Conservation (phyloP, 2,113 vertebrate species). For the Mionectes macconnelli region DNA sequence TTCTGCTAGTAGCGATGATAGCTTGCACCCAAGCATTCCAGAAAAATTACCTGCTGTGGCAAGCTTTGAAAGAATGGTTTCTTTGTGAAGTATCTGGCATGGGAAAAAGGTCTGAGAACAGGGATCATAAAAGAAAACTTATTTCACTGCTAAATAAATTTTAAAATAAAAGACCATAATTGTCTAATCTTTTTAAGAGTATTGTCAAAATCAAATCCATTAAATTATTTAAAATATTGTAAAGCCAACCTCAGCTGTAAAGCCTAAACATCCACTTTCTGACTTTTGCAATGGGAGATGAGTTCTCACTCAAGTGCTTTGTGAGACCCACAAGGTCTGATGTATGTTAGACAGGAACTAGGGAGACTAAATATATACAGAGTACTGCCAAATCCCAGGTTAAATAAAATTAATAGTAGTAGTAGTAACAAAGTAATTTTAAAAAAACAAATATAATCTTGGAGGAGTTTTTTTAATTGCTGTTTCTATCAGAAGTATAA, state of each 20-base stretch:
- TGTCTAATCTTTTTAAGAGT: not conserved
- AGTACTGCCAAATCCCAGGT: not conserved
- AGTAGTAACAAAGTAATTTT: not conserved
- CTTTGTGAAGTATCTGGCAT: not conserved
- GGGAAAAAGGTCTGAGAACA: not conserved
- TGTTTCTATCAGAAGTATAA: not conserved
- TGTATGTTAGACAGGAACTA: not conserved
- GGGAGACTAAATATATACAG: not conserved
- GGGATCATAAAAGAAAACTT: not conserved
- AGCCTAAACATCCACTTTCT: not conserved
- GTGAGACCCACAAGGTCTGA: not conserved
- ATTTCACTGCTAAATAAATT: not conserved
- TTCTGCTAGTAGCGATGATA: not conserved
- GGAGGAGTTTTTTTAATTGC: not conserved
- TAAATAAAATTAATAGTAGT: not conserved
- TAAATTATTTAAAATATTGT: not conserved
- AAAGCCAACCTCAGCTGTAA: not conserved
- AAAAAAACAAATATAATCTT: not conserved
- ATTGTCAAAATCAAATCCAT: not conserved
- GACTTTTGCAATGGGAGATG: not conserved
- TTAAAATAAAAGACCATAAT: not conserved
- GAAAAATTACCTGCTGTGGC: not conserved
- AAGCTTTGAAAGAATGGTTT: not conserved
- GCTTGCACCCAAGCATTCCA: not conserved
- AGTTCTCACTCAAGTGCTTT: not conserved